These are phyloP conservation scores for Archilochus colubris DNA, from an alignment of 2,113 vertebrate genomes.

Conservation along the genomic window DNA sequence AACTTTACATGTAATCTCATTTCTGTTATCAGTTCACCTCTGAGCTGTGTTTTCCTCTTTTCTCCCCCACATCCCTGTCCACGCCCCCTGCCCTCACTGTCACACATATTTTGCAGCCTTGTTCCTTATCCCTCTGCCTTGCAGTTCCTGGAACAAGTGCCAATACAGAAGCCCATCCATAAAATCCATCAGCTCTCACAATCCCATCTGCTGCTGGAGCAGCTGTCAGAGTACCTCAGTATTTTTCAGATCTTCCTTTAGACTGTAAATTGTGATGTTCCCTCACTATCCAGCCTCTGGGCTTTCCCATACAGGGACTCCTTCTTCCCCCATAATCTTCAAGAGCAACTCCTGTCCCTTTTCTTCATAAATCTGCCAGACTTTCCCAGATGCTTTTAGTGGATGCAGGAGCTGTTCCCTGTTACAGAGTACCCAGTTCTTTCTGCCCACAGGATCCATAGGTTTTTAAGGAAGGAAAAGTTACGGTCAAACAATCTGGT, in stretches of 20 bases:
- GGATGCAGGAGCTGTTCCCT: background rate
- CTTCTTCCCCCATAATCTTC: background rate
- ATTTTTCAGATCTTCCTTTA: background rate
- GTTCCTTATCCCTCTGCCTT: background rate
- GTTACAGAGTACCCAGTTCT: fast-evolving
- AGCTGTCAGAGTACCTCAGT: background rate
- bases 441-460: background rate
- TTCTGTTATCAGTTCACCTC: background rate
- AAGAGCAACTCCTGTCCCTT: background rate
- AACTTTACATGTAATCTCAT: background rate
- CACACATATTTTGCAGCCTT: background rate
- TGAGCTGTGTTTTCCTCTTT: background rate
- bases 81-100: background rate
- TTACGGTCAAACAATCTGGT: background rate
- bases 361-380: background rate
- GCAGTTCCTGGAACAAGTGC: background rate
- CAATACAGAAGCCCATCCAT: background rate
- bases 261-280: background rate
- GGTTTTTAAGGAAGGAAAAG: background rate
- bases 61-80: background rate
- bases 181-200: background rate
- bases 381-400: background rate
- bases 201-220: background rate
- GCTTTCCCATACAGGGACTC: background rate
- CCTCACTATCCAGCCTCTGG: background rate